These are phyloP conservation scores for Macquaria ambigua DNA, from an alignment of 2,113 vertebrate genomes.

Conservation along the genomic window DNA sequence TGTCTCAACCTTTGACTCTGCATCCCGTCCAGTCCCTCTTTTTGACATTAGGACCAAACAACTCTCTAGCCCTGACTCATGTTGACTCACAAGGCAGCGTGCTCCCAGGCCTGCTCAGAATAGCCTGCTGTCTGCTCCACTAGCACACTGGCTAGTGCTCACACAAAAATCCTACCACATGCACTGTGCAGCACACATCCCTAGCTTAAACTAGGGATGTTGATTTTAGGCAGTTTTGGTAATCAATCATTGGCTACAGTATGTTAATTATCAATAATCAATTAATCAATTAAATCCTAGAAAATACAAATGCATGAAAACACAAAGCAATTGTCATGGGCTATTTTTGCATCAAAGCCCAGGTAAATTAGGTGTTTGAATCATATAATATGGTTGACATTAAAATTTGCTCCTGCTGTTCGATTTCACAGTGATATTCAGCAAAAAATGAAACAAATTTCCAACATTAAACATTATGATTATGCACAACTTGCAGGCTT, in stretches of 20 bases:
- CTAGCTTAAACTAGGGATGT: not conserved
- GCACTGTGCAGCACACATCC: slow-evolving; percentile 4
- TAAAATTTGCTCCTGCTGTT: not conserved
- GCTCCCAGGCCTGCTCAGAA: slow-evolving; percentile 75
- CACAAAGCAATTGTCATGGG: not conserved
- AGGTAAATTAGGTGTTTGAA: not conserved
- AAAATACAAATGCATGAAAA: not conserved
- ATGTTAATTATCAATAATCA: not conserved
- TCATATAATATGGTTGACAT: too few species aligned
- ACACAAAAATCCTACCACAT: slow-evolving; percentile 21
- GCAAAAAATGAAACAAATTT: not conserved
- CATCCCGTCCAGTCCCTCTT: slow-evolving; percentile 13
- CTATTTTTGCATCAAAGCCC: not conserved
- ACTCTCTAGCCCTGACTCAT: slow-evolving; percentile 69
- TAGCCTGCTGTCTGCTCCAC: slow-evolving; percentile 73
- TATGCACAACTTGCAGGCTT: slow-evolving; percentile 9
- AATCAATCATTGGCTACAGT: not conserved
- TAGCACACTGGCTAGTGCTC: slow-evolving; percentile 66
- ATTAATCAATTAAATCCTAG: not conserved
- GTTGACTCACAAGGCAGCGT: slow-evolving; percentile 71
- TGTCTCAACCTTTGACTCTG: not conserved
- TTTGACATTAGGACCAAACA: slow-evolving; percentile 63
- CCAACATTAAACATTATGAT: not conserved
- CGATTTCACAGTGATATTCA: not conserved
- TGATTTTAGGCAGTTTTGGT: not conserved